These are phyloP conservation scores for Chironomus tentans DNA, from an alignment of 2,888 invertebrate species.

Conservation along the genomic window DNA sequence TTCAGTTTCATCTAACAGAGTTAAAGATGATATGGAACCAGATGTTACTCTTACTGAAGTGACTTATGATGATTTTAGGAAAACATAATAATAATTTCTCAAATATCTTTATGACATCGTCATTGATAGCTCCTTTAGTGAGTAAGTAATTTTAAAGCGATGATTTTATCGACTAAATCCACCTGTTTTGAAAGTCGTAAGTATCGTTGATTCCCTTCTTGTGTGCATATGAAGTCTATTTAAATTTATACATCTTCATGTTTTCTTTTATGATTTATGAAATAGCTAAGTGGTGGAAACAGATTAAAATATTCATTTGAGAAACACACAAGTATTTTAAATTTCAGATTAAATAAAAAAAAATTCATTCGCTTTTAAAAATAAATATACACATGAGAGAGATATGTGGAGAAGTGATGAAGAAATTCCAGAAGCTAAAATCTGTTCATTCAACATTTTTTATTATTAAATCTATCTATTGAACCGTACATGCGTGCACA, in stretches of 20 bases:
- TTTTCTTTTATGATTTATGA: constrained; percentile 17
- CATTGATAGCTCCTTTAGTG: constrained; percentile 11
- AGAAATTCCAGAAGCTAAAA: constrained; percentile 8
- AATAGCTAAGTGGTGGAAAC: neutral
- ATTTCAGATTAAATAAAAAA: neutral
- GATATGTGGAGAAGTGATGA: neutral
- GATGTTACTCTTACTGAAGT: constrained; percentile 8
- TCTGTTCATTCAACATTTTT: neutral
- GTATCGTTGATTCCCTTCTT: constrained; percentile 2
- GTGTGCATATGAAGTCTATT: neutral
- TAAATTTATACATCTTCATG: neutral
- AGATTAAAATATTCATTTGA: constrained; percentile 1
- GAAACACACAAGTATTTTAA: constrained; percentile 15
- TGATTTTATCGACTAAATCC: neutral
- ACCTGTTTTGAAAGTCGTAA: neutral
- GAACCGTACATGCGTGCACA: neutral
- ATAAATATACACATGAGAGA: neutral
- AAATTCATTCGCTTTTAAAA: neutral
- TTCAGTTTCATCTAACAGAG: neutral
- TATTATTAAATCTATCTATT: neutral
- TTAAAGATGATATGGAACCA: neutral
- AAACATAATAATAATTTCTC: neutral
- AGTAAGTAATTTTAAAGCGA: neutral
- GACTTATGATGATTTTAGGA: constrained; percentile 11
- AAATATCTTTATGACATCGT: constrained; percentile 8